A percentile compares a stretch with the other conserved stretches of the same genome.
These are phyloP conservation scores for Periplaneta americana DNA, from an alignment of 1,140 invertebrate species.

Conservation along the genomic window DNA sequence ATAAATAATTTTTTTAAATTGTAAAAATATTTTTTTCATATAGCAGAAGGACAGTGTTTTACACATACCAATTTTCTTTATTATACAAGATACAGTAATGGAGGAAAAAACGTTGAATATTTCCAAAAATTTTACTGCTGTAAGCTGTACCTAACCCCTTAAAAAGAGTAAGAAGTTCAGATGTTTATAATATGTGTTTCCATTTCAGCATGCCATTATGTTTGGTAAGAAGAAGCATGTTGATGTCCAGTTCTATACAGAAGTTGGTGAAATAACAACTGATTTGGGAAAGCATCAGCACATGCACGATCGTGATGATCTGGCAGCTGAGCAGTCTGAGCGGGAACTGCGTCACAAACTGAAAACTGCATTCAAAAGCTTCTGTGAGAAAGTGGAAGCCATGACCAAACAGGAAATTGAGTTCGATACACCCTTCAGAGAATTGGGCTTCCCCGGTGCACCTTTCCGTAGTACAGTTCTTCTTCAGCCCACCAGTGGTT, in stretches of 20 bases:
- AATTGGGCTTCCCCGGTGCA: slow-evolving; percentile 96
- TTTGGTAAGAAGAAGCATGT: slow-evolving; percentile 99
- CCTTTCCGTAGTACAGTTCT: slow-evolving; percentile 94
- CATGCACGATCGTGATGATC: slow-evolving; percentile 98
- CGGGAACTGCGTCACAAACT: slow-evolving; percentile 93
- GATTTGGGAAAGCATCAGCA: slow-evolving; percentile 99
- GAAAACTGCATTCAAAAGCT: slow-evolving; percentile 96
- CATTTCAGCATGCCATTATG: slow-evolving; percentile 86
- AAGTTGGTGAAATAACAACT: slow-evolving; percentile 99
- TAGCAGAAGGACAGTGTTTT: too few relatives aligned
- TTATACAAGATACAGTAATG: too few relatives aligned
- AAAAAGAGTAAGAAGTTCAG: too few relatives aligned
- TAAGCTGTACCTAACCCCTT: too few relatives aligned
- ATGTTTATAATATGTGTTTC: background rate
- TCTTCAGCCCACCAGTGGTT: slow-evolving; percentile 94
- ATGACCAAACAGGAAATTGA: slow-evolving; percentile 97
- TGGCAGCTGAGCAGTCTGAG: slow-evolving; percentile 97
- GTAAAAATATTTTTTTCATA: too few relatives aligned
- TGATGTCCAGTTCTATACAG: slow-evolving; percentile 99
- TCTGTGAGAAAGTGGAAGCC: slow-evolving; percentile 93
- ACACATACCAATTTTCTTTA: too few relatives aligned
- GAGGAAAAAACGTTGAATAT: too few relatives aligned
- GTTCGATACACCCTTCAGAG: slow-evolving; percentile 97
- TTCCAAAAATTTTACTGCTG: too few relatives aligned
- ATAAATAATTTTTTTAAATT: too few relatives aligned